Evolutionary conservation across 2,888 invertebrate genomes (phyloP), one percentile per base, ranked within the genome.

Genomic region (Chrysotoxum bicinctum): DNA sequence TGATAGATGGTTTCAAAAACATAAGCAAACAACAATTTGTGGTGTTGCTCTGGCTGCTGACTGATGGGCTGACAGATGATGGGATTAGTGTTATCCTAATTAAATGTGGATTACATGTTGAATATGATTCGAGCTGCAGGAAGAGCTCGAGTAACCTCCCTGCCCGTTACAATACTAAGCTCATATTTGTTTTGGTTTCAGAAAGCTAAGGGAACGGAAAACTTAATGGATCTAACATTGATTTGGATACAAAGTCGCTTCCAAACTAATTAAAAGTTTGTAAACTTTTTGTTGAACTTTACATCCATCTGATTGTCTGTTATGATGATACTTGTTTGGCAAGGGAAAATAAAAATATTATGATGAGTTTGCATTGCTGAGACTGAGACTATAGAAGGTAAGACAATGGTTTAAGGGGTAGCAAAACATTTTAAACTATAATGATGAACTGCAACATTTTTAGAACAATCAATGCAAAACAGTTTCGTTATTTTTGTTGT

Each of bases 201-300:
- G 5, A 8, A 72, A 48, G 69, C 43, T 54, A 73, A 45, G 19
- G 26, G 23, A 26, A 43, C 43, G 19, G 50, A 74, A 58, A 78
- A 73, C 60, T 78, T 56, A 50, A 45, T 64, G 74, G 83, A 58
- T 79, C 75, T 79, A 75, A 70, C 74, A 84, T 84, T 74, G 83
- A 84, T 75, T 79, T 75, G 70, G 66, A 79, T 74, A 84, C 74
- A 79, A 84, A 84, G 74, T 75, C 52, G 75, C 66, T 75, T 58
- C 21, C 52, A 75, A 84, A 84, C 83, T 84, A 84, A 84, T 84
- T 84, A 84, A 79, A 84, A 84, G 74, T 84, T 84, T 35, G 66
- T 60, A 52, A 84, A 79, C 64, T 79, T 83, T 30, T 70, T 21
- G 48, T 7, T 50, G n/a, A 79, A 75, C 72, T 83, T 77, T 77